Evolutionary conservation across 2,888 invertebrate genomes (phyloP).

Genomic region (Norana najaformis): DNA sequence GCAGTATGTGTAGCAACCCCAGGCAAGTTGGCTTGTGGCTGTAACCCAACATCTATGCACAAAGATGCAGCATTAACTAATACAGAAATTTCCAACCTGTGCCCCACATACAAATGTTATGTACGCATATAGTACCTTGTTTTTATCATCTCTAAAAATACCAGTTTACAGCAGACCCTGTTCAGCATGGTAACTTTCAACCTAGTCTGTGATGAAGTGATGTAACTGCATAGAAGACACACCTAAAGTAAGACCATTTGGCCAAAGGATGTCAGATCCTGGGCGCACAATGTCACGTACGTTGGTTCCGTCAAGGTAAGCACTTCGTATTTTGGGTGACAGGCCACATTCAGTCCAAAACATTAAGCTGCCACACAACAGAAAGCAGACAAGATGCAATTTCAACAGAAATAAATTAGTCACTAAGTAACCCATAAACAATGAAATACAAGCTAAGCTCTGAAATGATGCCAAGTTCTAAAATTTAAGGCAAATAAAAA

Average conservation of each 20-base stretch:
- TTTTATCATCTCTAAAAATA: not conserved
- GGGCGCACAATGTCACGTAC: constrained; percentile 29
- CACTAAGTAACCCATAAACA: not conserved
- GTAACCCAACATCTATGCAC: no score
- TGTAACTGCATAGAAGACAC: not conserved
- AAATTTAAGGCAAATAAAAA: not conserved
- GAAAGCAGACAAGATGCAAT: not conserved
- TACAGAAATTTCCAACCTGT: not conserved
- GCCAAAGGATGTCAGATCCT: constrained; percentile 41
- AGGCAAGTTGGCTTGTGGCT: no score
- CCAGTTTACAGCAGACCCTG: not conserved
- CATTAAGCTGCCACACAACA: constrained; percentile 66
- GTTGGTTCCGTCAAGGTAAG: constrained; percentile 38
- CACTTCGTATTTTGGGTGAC: constrained; percentile 73
- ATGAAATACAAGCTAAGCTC: not conserved
- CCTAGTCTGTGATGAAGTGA: not conserved
- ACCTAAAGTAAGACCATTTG: constrained; percentile 44
- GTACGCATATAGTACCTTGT: not conserved
- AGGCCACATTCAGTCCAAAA: constrained; percentile 98
- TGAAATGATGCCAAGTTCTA: not conserved
- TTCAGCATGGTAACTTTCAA: not conserved
- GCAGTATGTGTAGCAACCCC: no score
- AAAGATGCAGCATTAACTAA: not conserved
- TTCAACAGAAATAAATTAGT: not conserved
- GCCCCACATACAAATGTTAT: not conserved